Evolutionary conservation across 1,140 invertebrate species (phyloP), one percentile per base, ranked within the genome.

Genomic region (Hylyphantes graminicola): DNA sequence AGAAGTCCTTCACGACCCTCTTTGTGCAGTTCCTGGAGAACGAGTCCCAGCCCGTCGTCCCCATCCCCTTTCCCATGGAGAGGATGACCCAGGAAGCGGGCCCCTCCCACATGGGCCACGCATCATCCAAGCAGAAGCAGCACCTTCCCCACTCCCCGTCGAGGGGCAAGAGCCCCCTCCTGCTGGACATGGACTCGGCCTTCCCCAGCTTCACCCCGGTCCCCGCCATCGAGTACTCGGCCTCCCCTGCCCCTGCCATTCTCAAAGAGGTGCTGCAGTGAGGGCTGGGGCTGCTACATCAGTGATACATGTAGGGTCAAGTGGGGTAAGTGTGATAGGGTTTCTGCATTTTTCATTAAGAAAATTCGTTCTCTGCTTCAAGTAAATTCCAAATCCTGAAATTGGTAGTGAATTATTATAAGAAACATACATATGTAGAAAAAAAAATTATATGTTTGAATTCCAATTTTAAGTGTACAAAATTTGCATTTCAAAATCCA

Each of bases 21-120:
- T 98, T 98, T 90, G 94, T 98, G 0, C 93, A 93, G 88, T 98
- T 98, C 90, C 90, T 98, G 86, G 95, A 96, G 88, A 93, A 91
- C 85, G 96, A 96, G 90, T 96, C 95, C 0, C 93, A 93, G 86
- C 95, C 94, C 0, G 92, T 93, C 83, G 89, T 91, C 13, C 90
- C 92, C 67, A 87, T 93, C 8, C 92, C 92, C 70, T 91, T 93
- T 80, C 90, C 94, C 51, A 91, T 93, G 50, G 92, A 93, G 57
- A 86, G 89, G 75, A 90, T 91, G 89, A 89, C 88, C 8, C 67
- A 77, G 3, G 81, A 85, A 74, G 9, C 84, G n/a, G 35, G 35
- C 35, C 35, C 35, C 35, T 65, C 77, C 17, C 64, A 17, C 53
- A n/a, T n/a, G n/a, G n/a, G n/a, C 17, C 17, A 48, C n/a, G 21